Evolutionary conservation across 2,797 vertebrate species (phyloP), one percentile per base, ranked within the genome.

Genomic region (Neostethus bicornis): DNA sequence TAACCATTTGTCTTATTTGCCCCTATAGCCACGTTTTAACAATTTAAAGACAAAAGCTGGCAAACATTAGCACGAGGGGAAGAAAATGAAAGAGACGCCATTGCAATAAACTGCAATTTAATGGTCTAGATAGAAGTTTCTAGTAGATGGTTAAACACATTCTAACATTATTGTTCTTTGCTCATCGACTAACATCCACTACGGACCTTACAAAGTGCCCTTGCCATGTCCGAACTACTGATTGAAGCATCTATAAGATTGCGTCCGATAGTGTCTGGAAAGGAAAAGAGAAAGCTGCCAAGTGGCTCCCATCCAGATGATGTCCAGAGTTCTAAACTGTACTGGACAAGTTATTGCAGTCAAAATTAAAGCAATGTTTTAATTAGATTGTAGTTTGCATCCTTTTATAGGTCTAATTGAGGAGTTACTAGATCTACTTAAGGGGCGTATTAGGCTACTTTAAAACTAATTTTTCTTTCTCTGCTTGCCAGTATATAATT

Each of bases 251-350:
- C 66, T 74, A 37, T 74, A 76, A 69, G 74, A 66, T 46, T 67
- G 55, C 62, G 69, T 75, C 46, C 54, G 42, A 51, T 69, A 56
- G 45, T 54, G 62, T 80, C 65, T 81, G 71, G 42, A 62, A 50
- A 56, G 72, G 31, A 66, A 50, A 25, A 17, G 46, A 26, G 57
- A 44, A 41, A 0, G n/a, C 62, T 80, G 80, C 86, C 83, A 85
- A 78, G 71, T 86, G 82, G 85, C 79, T 80, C 66, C 1, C 23
- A 23, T 81, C 83, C 84, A 89, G 69, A 66, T 74, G 69, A 83
- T 21, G 39, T 37, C 39, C 50, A 39, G 11, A 23, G 47, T 62
- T 70, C 53, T 70, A 59, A 70, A 72, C 60, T 46, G 68, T 61
- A 51, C 70, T 45, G 21, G 62, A 73, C 60, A 65, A 76, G 71